Percentiles rank a stretch among this genome's conserved stretches.
phyloP scores from a whole-genome alignment of 2,888 invertebrate genomes.

The Drosophila ustulata region DNA sequence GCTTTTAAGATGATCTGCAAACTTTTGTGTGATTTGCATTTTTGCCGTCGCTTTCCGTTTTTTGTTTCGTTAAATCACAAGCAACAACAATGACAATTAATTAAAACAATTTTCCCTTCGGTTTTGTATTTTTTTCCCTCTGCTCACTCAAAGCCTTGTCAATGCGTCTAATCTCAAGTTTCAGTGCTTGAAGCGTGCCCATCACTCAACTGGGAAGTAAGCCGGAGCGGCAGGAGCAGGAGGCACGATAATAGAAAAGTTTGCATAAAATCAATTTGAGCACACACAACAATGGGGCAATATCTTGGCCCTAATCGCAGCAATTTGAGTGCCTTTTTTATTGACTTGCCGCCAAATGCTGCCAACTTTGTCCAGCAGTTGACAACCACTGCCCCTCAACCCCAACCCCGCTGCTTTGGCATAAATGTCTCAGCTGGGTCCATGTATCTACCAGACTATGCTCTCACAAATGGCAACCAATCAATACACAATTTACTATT shows the following conservation, averaged over 20 bases:
- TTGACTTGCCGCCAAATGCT: slow-evolving; percentile 55
- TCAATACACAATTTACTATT: slow-evolving; percentile 74
- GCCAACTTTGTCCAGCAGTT: slow-evolving; percentile 39
- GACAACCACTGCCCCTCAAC: background rate
- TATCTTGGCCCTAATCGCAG: slow-evolving; percentile 64
- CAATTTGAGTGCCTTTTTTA: slow-evolving; percentile 70
- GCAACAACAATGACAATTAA: slow-evolving; percentile 70
- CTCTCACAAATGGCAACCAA: slow-evolving; percentile 54
- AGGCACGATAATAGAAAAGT: slow-evolving; percentile 61
- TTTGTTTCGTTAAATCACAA: slow-evolving; percentile 40
- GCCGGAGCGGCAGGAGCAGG: background rate
- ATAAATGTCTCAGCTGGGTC: slow-evolving; percentile 16
- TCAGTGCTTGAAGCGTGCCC: slow-evolving; percentile 12
- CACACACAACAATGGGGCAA: slow-evolving; percentile 40
- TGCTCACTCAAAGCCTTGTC: slow-evolving; percentile 22
- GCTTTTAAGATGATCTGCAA: slow-evolving; percentile 63
- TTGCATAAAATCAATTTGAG: slow-evolving; percentile 75
- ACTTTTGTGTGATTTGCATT: slow-evolving; percentile 72
- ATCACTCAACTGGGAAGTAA: slow-evolving; percentile 19
- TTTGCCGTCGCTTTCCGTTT: slow-evolving; percentile 34
- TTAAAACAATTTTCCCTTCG: slow-evolving; percentile 59
- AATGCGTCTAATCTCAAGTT: slow-evolving; percentile 56
- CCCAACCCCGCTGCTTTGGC: background rate
- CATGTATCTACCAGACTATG: slow-evolving; percentile 8
- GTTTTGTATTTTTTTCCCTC: background rate